Conservation (phyloP, 1,140 invertebrate genomes). For the Penaeus chinensis region DNA sequence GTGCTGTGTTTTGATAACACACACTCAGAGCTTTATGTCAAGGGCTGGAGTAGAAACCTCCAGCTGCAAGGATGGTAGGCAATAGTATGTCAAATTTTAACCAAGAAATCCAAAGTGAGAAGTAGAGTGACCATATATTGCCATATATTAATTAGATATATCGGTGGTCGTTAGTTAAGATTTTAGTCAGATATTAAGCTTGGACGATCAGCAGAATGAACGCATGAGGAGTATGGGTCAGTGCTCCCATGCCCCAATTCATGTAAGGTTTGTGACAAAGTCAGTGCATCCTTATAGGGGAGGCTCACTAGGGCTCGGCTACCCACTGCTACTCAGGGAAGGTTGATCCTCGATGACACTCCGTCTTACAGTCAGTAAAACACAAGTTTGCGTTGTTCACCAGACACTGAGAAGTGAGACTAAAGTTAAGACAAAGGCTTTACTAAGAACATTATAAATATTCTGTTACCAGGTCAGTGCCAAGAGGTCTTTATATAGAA, state of each 20-base stretch:
- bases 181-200: too few species aligned
- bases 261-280: slow-evolving; percentile 51
- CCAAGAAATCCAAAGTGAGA: slow-evolving; percentile 6
- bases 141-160: not conserved
- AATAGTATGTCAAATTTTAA: too few species aligned
- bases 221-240: not conserved
- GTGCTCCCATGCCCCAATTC: not conserved
- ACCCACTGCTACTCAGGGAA: slow-evolving; percentile 57
- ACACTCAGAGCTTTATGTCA: not conserved
- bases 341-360: slow-evolving; percentile 59
- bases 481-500: too few species aligned
- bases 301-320: slow-evolving; percentile 53
- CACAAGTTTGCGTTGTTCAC: slow-evolving; percentile 38
- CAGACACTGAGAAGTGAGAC: slow-evolving; percentile 40
- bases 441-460: not conserved
- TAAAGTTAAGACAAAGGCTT: slow-evolving; percentile 25
- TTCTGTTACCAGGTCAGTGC: not conserved
- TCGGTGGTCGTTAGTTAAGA: too few species aligned
- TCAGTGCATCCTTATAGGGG: slow-evolving; percentile 51
- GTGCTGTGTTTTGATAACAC: slow-evolving; percentile 16
- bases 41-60: not conserved
- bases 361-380: slow-evolving; percentile 49
- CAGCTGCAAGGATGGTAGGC: not conserved
- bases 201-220: too few species aligned
- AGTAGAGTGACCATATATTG: slow-evolving; percentile 3